Percentiles rank a stretch among this genome's conserved stretches.
Evolutionary conservation across 2,797 vertebrate species (phyloP).

Genomic region (Tinamus major): DNA sequence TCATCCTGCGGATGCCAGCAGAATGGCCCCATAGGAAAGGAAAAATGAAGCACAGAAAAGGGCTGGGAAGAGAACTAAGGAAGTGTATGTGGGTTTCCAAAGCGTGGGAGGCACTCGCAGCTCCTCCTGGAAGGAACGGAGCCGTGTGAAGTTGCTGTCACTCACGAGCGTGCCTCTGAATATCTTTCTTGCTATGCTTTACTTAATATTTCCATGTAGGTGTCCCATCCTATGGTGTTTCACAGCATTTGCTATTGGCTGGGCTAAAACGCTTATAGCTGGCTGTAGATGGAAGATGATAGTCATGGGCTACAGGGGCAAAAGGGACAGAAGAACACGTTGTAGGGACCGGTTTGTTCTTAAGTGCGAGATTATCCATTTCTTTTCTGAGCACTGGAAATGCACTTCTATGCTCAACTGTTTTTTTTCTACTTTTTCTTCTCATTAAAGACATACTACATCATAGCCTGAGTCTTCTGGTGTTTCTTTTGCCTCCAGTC

Average conservation of each 20-base stretch:
- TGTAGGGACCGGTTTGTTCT: neutral
- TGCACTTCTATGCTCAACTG: neutral
- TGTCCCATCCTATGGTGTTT: neutral
- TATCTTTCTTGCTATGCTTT: neutral
- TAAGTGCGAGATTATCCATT: neutral
- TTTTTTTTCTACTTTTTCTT: neutral
- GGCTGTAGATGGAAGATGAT: neutral
- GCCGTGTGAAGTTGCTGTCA: neutral
- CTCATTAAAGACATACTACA: conserved; percentile 59
- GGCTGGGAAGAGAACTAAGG: conserved; percentile 13
- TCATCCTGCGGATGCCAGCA: neutral
- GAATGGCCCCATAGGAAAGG: accelerated
- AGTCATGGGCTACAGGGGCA: neutral
- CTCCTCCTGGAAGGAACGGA: neutral
- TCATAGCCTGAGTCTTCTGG: conserved; percentile 18
- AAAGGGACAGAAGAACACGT: neutral
- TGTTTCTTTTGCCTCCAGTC: neutral
- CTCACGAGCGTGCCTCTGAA: neutral
- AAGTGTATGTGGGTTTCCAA: neutral
- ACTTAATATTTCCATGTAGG: neutral
- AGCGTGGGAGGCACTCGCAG: neutral
- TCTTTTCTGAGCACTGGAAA: neutral
- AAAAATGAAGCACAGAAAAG: neutral
- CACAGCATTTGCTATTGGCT: neutral
- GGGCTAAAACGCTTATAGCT: neutral